Evolutionary conservation across 2,888 invertebrate species (phyloP).

Genomic region (Brachyptera putata): DNA sequence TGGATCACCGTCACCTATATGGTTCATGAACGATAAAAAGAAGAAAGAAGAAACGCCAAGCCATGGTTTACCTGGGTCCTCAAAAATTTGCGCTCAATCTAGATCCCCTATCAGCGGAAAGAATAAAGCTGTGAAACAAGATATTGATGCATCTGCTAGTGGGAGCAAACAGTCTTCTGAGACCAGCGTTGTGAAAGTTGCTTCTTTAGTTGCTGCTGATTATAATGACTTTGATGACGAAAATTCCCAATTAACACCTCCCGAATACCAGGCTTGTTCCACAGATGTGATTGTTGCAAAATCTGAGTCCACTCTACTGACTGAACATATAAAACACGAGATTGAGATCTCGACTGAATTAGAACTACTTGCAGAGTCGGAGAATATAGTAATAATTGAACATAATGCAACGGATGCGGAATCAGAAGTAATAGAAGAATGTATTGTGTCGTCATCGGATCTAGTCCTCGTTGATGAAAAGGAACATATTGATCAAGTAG

Average conservation of each 20-base stretch:
- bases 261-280: slow-evolving; percentile 15
- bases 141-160: neutral
- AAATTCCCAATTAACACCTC: slow-evolving; percentile 48
- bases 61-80: slow-evolving; percentile 1
- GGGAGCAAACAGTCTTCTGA: slow-evolving; percentile 42
- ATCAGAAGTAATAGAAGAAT: slow-evolving; percentile 57
- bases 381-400: slow-evolving; percentile 27
- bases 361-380: slow-evolving; percentile 22
- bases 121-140: neutral
- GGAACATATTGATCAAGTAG: slow-evolving; percentile 24
- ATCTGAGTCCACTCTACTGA: neutral
- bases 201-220: slow-evolving; percentile 54
- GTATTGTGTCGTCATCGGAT: slow-evolving; percentile 59
- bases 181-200: slow-evolving; percentile 40
- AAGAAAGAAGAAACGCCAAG: too few species aligned
- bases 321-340: neutral
- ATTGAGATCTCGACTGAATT: slow-evolving; percentile 15
- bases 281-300: neutral
- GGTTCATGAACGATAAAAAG: neutral
- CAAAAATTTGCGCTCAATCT: neutral
- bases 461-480: slow-evolving; percentile 44
- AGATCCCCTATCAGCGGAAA: neutral
- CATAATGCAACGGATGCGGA: slow-evolving; percentile 47
- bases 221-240: slow-evolving; percentile 59
- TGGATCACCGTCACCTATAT: slow-evolving; percentile 36